These are phyloP conservation scores for Drosophila imparisetae DNA, from an alignment of 2,888 invertebrate species.

Conservation along the genomic window DNA sequence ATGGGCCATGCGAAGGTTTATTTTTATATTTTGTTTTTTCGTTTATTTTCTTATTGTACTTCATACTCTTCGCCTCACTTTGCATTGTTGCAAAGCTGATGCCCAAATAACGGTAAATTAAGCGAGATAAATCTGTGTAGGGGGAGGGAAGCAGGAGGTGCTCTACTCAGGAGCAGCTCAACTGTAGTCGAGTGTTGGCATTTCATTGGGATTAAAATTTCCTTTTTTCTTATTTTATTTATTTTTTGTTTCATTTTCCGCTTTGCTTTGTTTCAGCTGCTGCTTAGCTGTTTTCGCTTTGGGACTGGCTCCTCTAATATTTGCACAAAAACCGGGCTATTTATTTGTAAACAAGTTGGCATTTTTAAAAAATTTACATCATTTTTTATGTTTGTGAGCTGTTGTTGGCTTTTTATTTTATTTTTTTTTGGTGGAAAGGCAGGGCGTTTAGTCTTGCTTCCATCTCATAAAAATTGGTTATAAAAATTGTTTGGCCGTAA, in stretches of 20 bases:
- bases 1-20: conserved; percentile 81
- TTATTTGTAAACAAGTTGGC: conserved; percentile 78
- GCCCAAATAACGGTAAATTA: conserved; percentile 80
- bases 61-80: conserved; percentile 18
- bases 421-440: conserved; percentile 1
- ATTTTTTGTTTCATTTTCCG: conserved; percentile 17
- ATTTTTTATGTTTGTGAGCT: conserved; percentile 66
- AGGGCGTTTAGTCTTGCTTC: conserved; percentile 15
- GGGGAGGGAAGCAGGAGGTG: conserved; percentile 1
- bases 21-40: conserved; percentile 71
- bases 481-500: conserved; percentile 75
- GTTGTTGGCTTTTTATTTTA: conserved; percentile 25
- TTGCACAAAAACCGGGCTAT: conserved; percentile 61
- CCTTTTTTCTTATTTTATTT: conserved; percentile 42
- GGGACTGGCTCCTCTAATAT: conserved; percentile 47
- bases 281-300: conserved; percentile 24
- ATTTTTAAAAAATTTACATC: conserved; percentile 66
- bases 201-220: conserved; percentile 74
- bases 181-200: conserved; percentile 58
- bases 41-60: conserved; percentile 41
- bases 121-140: conserved; percentile 77
- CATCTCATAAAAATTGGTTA: conserved; percentile 71
- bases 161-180: conserved; percentile 9
- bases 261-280: conserved; percentile 14
- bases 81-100: conserved; percentile 76